Percentiles rank a stretch among this genome's conserved stretches.
Evolutionary conservation across 2,888 invertebrate species (phyloP).

Genomic region (Mystacides longicornis): DNA sequence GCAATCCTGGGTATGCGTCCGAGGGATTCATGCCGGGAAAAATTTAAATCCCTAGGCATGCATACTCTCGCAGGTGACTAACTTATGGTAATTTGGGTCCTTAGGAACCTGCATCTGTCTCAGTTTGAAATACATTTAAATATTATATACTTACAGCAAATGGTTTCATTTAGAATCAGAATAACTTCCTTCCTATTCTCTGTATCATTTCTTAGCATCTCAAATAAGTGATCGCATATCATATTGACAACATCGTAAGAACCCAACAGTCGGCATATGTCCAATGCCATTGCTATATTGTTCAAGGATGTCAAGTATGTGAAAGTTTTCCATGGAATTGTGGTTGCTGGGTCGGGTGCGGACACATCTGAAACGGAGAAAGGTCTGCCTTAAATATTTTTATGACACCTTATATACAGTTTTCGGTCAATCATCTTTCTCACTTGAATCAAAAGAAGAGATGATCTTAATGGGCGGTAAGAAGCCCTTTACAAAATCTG

Average conservation of each 20-base stretch:
- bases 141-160: conserved; percentile 22
- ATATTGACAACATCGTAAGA: conserved; percentile 47
- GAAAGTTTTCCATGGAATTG: conserved; percentile 58
- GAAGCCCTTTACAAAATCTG: no score
- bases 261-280: conserved; percentile 50
- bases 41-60: no score
- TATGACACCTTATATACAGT: neutral
- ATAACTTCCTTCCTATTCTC: conserved; percentile 54
- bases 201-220: conserved; percentile 45
- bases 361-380: conserved; percentile 33
- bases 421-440: no score
- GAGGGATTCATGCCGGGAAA: no score
- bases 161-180: conserved; percentile 52
- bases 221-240: conserved; percentile 55
- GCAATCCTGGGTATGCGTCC: no score
- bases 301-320: conserved; percentile 48
- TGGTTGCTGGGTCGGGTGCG: conserved; percentile 33
- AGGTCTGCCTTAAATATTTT: neutral
- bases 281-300: conserved; percentile 44
- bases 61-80: no score
- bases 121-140: no score
- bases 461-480: no score
- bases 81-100: no score
- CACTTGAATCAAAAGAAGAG: no score
- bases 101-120: no score